Conservation (phyloP, 2,113 vertebrate genomes). For the Pedionomus torquatus region DNA sequence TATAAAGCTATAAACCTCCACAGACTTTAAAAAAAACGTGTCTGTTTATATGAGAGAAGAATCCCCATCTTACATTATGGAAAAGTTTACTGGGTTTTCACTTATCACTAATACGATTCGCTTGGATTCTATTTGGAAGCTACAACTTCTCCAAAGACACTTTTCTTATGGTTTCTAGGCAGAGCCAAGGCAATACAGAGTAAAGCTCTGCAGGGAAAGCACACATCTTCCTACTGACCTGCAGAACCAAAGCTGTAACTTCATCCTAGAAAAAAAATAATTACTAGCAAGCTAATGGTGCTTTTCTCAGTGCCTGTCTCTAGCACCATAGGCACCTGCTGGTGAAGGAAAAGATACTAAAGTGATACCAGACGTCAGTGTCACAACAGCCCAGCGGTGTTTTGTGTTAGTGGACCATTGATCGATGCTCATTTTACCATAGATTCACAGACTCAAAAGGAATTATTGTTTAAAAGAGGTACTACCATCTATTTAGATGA, state of each 20-base stretch:
- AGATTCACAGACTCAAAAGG: neutral
- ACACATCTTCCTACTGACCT: neutral
- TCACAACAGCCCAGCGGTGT: neutral
- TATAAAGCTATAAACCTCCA: neutral
- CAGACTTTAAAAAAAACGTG: neutral
- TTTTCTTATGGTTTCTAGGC: neutral
- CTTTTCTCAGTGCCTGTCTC: neutral
- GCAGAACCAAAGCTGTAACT: neutral
- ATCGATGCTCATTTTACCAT: neutral
- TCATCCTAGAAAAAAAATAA: neutral
- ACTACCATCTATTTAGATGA: neutral
- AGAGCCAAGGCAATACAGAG: neutral
- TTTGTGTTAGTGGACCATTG: neutral
- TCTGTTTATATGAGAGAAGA: neutral
- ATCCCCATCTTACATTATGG: neutral
- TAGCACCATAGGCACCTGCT: neutral
- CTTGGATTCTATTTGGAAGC: neutral
- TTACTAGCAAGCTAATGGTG: neutral
- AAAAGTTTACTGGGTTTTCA: neutral
- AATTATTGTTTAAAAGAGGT: neutral
- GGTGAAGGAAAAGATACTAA: neutral
- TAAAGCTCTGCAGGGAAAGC: neutral
- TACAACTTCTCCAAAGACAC: neutral
- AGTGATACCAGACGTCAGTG: neutral
- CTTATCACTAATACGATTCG: neutral